Percentiles rank a stretch among this genome's conserved stretches.
phyloP scores from a whole-genome alignment of 2,888 invertebrate genomes.

The Eubasilissa splendida region DNA sequence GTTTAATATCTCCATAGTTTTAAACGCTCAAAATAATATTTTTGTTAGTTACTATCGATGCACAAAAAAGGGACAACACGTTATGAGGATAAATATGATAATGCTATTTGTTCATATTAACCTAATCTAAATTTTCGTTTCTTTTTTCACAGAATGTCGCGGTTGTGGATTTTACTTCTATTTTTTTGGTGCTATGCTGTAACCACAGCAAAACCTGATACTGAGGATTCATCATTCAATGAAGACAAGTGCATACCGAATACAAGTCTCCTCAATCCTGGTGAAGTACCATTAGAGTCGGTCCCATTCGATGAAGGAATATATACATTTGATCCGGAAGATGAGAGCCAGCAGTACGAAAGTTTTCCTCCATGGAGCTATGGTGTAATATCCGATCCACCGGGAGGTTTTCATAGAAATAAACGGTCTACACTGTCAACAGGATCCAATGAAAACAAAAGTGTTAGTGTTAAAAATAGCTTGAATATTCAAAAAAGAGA shows the following conservation, averaged over 20 bases:
- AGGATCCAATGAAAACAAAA: neutral
- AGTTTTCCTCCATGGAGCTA: conserved; percentile 3
- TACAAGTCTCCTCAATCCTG: neutral
- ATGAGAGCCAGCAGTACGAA: neutral
- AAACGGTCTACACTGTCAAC: conserved; percentile 3
- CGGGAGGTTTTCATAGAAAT: neutral
- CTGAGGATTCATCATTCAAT: neutral
- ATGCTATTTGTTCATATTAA: no score
- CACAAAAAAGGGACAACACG: no score
- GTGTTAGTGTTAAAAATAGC: neutral
- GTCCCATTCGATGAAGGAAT: conserved; percentile 22
- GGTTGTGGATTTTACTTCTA: conserved; percentile 51
- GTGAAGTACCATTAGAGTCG: neutral
- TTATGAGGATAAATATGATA: no score
- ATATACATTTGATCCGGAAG: conserved; percentile 16
- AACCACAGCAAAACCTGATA: conserved; percentile 41
- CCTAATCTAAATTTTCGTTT: neutral
- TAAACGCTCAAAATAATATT: no score
- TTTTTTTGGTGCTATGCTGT: conserved; percentile 51
- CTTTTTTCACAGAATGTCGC: conserved; percentile 52
- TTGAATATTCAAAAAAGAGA: conserved; percentile 20
- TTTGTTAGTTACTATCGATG: no score
- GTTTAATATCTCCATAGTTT: no score
- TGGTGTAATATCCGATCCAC: neutral
- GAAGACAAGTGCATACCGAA: neutral